phyloP scores from a whole-genome alignment of 2,888 invertebrate genomes.

The Choristoneura rosaceana region DNA sequence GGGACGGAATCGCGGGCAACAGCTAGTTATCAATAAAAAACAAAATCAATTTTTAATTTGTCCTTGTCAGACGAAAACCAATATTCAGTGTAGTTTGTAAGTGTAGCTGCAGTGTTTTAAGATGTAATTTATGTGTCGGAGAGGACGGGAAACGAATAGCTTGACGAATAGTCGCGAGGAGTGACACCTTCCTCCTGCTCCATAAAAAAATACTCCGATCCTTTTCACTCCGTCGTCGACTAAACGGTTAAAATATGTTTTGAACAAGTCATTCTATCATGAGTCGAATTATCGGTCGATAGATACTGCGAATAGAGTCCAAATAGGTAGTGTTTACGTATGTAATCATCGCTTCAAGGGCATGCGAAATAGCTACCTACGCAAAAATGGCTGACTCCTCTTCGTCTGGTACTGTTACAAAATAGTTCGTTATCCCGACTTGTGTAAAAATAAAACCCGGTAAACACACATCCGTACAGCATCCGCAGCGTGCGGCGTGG shows the following conservation, averaged over 20 bases:
- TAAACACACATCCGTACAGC: slow-evolving; percentile 27
- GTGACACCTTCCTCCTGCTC: slow-evolving; percentile 79
- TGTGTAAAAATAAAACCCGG: slow-evolving; percentile 39
- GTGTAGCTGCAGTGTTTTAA: slow-evolving; percentile 57
- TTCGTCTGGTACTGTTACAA: slow-evolving; percentile 26
- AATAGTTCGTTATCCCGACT: slow-evolving; percentile 17
- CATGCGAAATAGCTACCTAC: neutral
- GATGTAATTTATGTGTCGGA: slow-evolving; percentile 70
- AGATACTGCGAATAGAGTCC: neutral
- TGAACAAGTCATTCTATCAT: slow-evolving; percentile 12
- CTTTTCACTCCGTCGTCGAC: slow-evolving; percentile 56
- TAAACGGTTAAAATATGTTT: slow-evolving; percentile 38
- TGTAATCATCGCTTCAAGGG: slow-evolving; percentile 1
- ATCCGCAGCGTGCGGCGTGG: slow-evolving; percentile 20
- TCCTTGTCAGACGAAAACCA: neutral
- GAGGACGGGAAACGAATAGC: slow-evolving; percentile 73
- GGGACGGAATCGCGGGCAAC: neutral
- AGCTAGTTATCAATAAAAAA: neutral
- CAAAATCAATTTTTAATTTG: neutral
- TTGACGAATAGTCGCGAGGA: slow-evolving; percentile 78
- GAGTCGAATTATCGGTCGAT: neutral
- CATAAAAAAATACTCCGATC: slow-evolving; percentile 67
- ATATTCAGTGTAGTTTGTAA: slow-evolving; percentile 43
- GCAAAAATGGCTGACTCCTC: slow-evolving; percentile 15
- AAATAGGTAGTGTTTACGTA: neutral